Evolutionary conservation across 2,797 vertebrate genomes (phyloP).

Genomic region (Crocidura indochinensis): DNA sequence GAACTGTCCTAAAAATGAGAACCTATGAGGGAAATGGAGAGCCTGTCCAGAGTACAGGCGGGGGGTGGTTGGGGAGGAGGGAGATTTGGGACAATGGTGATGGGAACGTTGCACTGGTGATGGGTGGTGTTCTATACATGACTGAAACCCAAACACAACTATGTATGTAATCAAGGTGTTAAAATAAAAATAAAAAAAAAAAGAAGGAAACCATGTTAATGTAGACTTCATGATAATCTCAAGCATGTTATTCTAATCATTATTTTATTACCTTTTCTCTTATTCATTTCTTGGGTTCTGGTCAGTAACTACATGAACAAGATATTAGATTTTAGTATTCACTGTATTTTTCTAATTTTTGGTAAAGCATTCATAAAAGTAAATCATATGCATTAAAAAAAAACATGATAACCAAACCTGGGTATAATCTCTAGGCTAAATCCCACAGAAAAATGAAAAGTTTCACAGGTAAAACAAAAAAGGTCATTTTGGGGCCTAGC

Average conservation of each 20-base stretch:
- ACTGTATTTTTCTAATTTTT: no score
- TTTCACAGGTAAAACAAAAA: slow-evolving; percentile 44
- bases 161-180: no score
- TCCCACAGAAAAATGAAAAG: neutral
- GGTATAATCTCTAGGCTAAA: neutral
- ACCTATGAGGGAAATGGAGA: no score
- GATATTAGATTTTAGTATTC: neutral
- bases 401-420: neutral
- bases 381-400: neutral
- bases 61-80: no score
- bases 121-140: no score
- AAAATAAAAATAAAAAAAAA: no score
- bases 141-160: no score
- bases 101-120: no score
- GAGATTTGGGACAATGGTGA: no score
- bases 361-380: no score
- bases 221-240: neutral
- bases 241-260: neutral
- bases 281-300: neutral
- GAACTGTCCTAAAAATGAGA: no score
- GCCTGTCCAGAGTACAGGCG: no score
- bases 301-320: neutral
- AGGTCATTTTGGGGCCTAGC: neutral
- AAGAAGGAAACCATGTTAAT: slow-evolving; percentile 1
- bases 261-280: slow-evolving; percentile 3